phyloP scores from a whole-genome alignment of 2,113 vertebrate genomes.

The Aldabrachelys gigantea region DNA sequence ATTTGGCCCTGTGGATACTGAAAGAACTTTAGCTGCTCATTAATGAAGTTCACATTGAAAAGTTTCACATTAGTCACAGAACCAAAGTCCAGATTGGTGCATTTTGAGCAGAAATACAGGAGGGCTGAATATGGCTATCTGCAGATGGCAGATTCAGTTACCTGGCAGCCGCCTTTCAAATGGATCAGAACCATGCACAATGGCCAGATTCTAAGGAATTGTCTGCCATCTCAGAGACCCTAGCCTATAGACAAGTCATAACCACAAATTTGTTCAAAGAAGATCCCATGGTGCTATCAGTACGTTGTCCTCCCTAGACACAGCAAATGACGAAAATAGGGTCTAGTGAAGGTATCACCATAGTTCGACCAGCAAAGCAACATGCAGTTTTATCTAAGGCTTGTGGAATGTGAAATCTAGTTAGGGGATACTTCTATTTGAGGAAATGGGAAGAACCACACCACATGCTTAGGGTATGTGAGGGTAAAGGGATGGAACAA shows the following conservation, averaged over 20 bases:
- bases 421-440: neutral
- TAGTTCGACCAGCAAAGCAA: neutral
- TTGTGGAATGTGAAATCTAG: neutral
- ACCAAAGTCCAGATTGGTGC: neutral
- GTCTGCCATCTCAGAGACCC: neutral
- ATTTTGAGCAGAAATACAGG: constrained; percentile 61
- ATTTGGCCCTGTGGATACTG: neutral
- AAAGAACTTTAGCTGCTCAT: neutral
- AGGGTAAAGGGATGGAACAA: neutral
- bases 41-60: neutral
- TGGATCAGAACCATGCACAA: neutral
- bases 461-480: neutral
- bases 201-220: neutral
- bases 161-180: constrained; percentile 32
- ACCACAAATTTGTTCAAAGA: neutral
- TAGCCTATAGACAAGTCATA: neutral
- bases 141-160: constrained; percentile 34
- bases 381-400: neutral
- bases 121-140: constrained; percentile 10
- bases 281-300: neutral
- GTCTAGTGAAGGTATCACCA: neutral
- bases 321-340: neutral
- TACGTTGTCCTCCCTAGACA: neutral
- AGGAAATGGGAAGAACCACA: neutral
- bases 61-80: neutral